These are phyloP conservation scores for Stomatorhinus ivindoensis DNA, from an alignment of 2,113 vertebrate genomes.

Conservation along the genomic window DNA sequence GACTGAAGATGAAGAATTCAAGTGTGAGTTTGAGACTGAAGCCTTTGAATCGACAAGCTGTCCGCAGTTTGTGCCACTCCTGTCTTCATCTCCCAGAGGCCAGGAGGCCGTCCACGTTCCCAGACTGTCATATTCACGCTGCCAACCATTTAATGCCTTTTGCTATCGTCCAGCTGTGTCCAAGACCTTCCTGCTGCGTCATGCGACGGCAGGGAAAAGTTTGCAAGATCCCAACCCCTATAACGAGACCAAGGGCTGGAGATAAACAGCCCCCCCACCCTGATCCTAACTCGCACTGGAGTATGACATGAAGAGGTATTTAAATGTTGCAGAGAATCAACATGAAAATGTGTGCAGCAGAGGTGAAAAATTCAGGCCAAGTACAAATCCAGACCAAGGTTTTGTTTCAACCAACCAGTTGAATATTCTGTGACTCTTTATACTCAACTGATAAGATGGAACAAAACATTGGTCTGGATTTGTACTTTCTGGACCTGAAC, in stretches of 20 bases:
- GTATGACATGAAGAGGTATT: not conserved
- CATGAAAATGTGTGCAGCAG: not conserved
- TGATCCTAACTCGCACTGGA: not conserved
- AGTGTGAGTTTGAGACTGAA: not conserved
- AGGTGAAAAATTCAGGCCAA: not conserved
- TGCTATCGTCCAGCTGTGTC: not conserved
- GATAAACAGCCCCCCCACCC: not conserved
- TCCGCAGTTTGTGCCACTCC: not conserved
- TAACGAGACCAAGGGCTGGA: not conserved
- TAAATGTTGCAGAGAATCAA: not conserved
- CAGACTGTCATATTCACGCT: not conserved
- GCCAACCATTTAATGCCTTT: not conserved
- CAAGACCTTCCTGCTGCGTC: not conserved
- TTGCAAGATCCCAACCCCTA: not conserved
- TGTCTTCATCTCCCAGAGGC: not conserved
- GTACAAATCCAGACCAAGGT: not conserved
- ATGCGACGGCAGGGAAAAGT: not conserved
- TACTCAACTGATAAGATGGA: not conserved
- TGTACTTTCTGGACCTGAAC: not conserved
- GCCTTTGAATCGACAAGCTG: not conserved
- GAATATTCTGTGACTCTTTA: not conserved
- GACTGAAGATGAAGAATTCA: not conserved
- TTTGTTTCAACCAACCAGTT: not conserved
- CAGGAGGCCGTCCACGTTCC: not conserved
- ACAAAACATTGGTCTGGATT: not conserved